Conservation (phyloP, 1,140 invertebrate genomes). For the Andrena cerasifolii region DNA sequence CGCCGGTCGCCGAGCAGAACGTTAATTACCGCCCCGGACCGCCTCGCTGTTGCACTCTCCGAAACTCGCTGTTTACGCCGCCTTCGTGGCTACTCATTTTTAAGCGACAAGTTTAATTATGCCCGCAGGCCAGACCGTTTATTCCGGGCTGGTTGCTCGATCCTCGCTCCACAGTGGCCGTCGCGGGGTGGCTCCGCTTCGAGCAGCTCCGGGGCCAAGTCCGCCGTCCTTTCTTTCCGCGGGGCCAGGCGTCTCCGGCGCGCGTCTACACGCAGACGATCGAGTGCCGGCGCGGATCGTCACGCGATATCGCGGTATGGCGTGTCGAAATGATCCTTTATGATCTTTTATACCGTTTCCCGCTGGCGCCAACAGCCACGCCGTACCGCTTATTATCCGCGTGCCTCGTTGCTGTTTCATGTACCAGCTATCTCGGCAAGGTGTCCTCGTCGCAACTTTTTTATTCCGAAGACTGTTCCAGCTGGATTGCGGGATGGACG, state of each 20-base stretch:
- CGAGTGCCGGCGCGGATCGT: slow-evolving; percentile 20
- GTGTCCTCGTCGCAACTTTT: not conserved
- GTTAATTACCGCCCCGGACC: slow-evolving; percentile 65
- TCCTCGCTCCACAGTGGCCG: not conserved
- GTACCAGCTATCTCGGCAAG: not conserved
- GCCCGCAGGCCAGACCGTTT: slow-evolving; percentile 47
- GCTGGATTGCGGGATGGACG: not conserved
- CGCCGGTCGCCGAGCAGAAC: slow-evolving; percentile 52
- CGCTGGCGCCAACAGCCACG: not conserved
- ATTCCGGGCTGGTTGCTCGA: slow-evolving; percentile 29
- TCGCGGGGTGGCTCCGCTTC: slow-evolving; percentile 19
- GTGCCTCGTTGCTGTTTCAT: not conserved
- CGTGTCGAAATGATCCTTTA: slow-evolving; percentile 38
- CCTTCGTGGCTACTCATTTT: slow-evolving; percentile 65
- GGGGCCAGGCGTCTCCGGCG: not conserved
- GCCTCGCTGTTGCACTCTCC: slow-evolving; percentile 36
- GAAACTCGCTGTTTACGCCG: slow-evolving; percentile 55
- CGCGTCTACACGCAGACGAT: no score
- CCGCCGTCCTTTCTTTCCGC: slow-evolving; percentile 28
- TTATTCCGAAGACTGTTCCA: not conserved
- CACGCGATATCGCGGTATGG: slow-evolving; percentile 33
- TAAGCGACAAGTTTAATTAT: slow-evolving; percentile 70
- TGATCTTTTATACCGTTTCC: slow-evolving; percentile 24
- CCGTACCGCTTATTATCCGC: slow-evolving; percentile 12
- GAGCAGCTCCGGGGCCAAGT: not conserved